Evolutionary conservation across 2,888 invertebrate species (phyloP).

Genomic region (Tipula lateralis): DNA sequence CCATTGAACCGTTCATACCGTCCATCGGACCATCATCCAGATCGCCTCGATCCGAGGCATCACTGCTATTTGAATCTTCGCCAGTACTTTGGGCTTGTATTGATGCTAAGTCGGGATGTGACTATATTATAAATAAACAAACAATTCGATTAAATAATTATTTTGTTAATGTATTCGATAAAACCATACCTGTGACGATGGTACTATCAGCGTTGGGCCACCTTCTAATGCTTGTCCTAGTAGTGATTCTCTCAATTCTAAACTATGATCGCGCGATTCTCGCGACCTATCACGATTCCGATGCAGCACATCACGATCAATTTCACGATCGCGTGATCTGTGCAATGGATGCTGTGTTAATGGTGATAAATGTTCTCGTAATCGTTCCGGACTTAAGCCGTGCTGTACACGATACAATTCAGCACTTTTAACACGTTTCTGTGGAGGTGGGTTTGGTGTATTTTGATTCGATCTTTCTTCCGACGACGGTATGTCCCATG

Average conservation of each 20-base stretch:
- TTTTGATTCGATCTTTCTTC: constrained; percentile 54
- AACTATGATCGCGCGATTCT: constrained; percentile 54
- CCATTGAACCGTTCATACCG: constrained; percentile 60
- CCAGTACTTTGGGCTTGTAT: constrained; percentile 66
- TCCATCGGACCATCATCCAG: constrained; percentile 60
- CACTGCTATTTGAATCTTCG: constrained; percentile 79
- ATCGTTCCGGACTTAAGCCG: constrained; percentile 48
- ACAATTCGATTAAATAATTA: background rate
- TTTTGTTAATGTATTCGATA: background rate
- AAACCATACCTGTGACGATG: constrained; percentile 30
- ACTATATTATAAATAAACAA: constrained; percentile 44
- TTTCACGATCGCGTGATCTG: constrained; percentile 42
- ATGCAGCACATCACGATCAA: constrained; percentile 37
- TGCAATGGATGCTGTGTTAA: constrained; percentile 45
- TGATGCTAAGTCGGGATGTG: constrained; percentile 55
- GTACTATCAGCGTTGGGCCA: constrained; percentile 53
- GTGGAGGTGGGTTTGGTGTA: constrained; percentile 56
- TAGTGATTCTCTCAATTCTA: constrained; percentile 66
- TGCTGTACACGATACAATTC: constrained; percentile 63
- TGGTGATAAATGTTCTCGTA: constrained; percentile 48
- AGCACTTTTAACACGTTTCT: constrained; percentile 65
- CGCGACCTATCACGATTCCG: constrained; percentile 39
- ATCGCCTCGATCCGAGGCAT: constrained; percentile 65
- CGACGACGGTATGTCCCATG: constrained; percentile 56
- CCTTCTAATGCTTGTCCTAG: constrained; percentile 74